Percentiles rank a stretch among this genome's conserved stretches.
Evolutionary conservation across 2,797 vertebrate genomes (phyloP).

Genomic region (Acestrorhynchus altus): DNA sequence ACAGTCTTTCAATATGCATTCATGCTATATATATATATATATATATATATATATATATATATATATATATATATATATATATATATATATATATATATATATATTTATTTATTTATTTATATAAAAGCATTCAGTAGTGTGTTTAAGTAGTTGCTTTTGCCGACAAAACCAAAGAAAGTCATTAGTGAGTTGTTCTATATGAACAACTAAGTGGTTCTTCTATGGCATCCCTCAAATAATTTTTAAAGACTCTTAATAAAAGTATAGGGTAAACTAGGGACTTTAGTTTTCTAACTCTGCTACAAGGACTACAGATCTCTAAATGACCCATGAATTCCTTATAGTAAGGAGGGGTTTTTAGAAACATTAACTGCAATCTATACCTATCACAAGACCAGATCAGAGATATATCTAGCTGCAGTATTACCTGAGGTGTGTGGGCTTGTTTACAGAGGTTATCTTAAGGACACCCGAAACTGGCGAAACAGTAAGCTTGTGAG

Average conservation of each 20-base stretch:
- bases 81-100: too few species aligned
- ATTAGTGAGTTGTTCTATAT: too few species aligned
- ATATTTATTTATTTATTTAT: too few species aligned
- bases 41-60: too few species aligned
- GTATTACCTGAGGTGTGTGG: neutral
- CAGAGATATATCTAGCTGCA: neutral
- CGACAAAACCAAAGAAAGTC: neutral
- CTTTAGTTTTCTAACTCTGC: neutral
- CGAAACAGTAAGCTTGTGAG: neutral
- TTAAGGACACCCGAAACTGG: constrained; percentile 4
- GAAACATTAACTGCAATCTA: neutral
- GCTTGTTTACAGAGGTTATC: constrained; percentile 12
- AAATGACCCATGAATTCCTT: neutral
- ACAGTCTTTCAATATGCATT: neutral
- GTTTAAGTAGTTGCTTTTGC: constrained; percentile 9
- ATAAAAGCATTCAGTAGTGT: too few species aligned
- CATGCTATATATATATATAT: too few species aligned
- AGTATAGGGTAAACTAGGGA: too few species aligned
- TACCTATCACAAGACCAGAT: neutral
- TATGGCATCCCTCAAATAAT: too few species aligned
- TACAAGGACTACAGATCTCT: neutral
- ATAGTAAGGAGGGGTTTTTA: neutral
- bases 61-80: too few species aligned
- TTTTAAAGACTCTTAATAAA: too few species aligned
- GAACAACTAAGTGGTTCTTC: too few species aligned